Evolutionary conservation across 92 coral and sea anemone genomes (phyloP).

Genomic region (Palythoa grandis): DNA sequence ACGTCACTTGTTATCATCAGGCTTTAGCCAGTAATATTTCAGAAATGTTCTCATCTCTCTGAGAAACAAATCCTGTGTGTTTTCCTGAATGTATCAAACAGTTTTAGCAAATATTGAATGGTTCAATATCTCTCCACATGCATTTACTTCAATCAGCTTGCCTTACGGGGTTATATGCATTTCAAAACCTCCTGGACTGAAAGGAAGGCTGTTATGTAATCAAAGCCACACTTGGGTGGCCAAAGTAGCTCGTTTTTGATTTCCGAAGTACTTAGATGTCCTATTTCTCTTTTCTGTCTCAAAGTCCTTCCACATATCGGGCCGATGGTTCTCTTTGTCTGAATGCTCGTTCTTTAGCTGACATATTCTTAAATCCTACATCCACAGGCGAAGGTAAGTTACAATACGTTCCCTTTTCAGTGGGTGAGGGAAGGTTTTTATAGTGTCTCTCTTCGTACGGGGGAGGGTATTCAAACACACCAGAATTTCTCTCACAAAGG

Average conservation of each 20-base stretch:
- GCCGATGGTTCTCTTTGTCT: slow-evolving; percentile 60
- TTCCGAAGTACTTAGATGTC: neutral
- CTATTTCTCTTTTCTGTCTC: neutral
- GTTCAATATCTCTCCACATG: neutral
- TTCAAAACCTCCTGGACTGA: neutral
- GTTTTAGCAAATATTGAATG: too few species aligned
- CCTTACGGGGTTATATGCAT: neutral
- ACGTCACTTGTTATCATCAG: neutral
- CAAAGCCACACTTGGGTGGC: neutral
- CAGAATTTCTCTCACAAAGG: slow-evolving; percentile 76
- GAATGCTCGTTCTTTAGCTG: slow-evolving; percentile 47
- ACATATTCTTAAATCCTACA: slow-evolving; percentile 28
- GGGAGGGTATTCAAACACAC: slow-evolving; percentile 67
- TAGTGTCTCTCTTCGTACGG: slow-evolving; percentile 41
- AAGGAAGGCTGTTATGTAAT: neutral
- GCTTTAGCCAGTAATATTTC: neutral
- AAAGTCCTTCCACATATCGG: slow-evolving; percentile 53
- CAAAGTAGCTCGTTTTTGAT: neutral
- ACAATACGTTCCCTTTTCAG: slow-evolving; percentile 39
- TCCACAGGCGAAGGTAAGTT: slow-evolving; percentile 30
- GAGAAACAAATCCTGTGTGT: neutral
- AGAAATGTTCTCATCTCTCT: neutral
- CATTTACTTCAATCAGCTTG: neutral
- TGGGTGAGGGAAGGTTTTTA: slow-evolving; percentile 40
- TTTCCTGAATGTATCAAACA: neutral